phyloP scores from a whole-genome alignment of 2,797 vertebrate species.

The Leucoraja ocellata region DNA sequence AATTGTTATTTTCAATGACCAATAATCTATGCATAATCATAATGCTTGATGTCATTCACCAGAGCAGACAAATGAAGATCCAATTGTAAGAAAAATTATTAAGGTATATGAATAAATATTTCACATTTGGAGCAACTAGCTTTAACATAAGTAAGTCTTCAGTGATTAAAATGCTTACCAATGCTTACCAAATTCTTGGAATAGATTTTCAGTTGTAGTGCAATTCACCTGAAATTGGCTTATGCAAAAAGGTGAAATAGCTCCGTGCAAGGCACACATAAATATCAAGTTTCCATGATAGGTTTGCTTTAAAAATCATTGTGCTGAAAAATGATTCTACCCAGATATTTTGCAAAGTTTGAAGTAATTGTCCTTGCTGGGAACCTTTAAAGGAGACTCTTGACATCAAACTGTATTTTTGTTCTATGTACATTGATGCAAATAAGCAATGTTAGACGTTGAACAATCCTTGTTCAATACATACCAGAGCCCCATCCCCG shows the following conservation, averaged over 20 bases:
- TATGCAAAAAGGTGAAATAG: neutral
- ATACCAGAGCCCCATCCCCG: too few species aligned
- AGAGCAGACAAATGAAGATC: neutral
- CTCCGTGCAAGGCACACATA: too few species aligned
- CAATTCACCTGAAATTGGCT: neutral
- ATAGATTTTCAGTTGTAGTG: neutral
- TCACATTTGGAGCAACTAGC: neutral
- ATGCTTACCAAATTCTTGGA: neutral
- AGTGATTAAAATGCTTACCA: neutral
- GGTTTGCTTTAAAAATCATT: too few species aligned
- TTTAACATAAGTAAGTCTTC: neutral
- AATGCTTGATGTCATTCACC: neutral
- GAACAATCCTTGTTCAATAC: too few species aligned
- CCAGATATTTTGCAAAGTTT: too few species aligned
- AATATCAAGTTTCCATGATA: too few species aligned
- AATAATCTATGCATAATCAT: neutral
- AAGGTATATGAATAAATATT: neutral
- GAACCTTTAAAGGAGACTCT: neutral
- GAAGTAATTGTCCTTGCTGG: too few species aligned
- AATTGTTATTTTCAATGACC: neutral
- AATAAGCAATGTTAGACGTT: too few species aligned
- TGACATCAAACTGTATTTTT: neutral
- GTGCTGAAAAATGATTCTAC: too few species aligned
- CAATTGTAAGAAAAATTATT: neutral
- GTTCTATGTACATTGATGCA: too few species aligned